Percentiles rank a stretch among this genome's conserved stretches.
These are phyloP conservation scores for Cyrtorhinus lividipennis DNA, from an alignment of 1,140 invertebrate genomes.

Conservation along the genomic window DNA sequence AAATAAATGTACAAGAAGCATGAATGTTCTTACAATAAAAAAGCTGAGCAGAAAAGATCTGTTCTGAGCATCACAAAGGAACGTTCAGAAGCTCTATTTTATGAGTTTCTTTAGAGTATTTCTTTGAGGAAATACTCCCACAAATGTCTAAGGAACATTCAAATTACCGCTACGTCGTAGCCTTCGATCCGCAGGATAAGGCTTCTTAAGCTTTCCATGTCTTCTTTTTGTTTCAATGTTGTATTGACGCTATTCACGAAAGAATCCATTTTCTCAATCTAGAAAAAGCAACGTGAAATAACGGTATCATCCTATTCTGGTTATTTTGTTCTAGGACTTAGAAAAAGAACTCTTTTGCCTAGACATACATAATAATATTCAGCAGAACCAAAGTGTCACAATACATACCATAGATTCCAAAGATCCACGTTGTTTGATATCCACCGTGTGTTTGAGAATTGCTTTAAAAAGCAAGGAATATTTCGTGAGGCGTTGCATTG, in stretches of 20 bases:
- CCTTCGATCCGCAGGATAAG: slow-evolving; percentile 69
- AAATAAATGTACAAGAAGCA: no score
- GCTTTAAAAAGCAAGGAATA: slow-evolving; percentile 85
- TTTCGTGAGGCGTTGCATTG: slow-evolving; percentile 92
- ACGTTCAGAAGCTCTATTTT: slow-evolving; percentile 24
- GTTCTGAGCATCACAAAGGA: neutral
- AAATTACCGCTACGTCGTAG: slow-evolving; percentile 72
- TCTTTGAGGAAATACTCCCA: slow-evolving; percentile 26
- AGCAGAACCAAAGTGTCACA: neutral
- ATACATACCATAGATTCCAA: slow-evolving; percentile 47
- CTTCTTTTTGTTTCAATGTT: slow-evolving; percentile 64
- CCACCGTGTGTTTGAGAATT: slow-evolving; percentile 64
- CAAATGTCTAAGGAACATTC: slow-evolving; percentile 23
- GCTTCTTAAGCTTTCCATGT: slow-evolving; percentile 59
- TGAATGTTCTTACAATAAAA: no score
- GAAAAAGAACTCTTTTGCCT: no score
- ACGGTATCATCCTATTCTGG: no score
- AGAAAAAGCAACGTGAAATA: no score
- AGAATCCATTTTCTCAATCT: slow-evolving; percentile 69
- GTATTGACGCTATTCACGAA: slow-evolving; percentile 74
- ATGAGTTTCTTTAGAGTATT: slow-evolving; percentile 21
- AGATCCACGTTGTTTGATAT: slow-evolving; percentile 45
- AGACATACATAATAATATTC: no score
- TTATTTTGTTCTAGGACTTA: no score
- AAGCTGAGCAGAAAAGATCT: neutral